Evolutionary conservation across 1,140 invertebrate species (phyloP), one percentile per base, ranked within the genome.

Genomic region (Mercenaria mercenaria): DNA sequence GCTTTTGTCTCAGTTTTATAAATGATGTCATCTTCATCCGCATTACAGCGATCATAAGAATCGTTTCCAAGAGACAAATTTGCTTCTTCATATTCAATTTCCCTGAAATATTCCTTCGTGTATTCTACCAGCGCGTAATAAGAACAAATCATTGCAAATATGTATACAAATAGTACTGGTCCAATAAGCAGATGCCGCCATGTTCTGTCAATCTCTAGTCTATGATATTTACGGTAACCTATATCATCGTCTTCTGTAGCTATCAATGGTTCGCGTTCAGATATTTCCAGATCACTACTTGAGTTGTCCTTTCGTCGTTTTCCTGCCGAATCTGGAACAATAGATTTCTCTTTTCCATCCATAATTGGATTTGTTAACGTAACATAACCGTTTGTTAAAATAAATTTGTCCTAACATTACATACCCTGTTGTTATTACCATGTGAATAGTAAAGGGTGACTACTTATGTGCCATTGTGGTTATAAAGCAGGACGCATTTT

Each of bases 121-220:
- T 85, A 85, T 52, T 72, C 67, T 10, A 85, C 32, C 13, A 85
- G 43, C 8, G 82, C 47, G 67, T 47, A 85, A 39, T 67, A 85
- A 26, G 82, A 85, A 23, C 39, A 23, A 8, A 74, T 32, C 61
- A 72, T 47, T 2, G 39, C 82, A 56, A 72, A 72, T 52, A 85
- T 85, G 23, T 85, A 85, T 18, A 43, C 32, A 41, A 85, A 72
- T 20, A 85, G 20, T 4, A 85, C 43, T 26, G 82, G 82, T 47
- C 82, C 82, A 8, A 85, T 72, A 13, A 85, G 29, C 39, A 29
- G 74, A 26, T 72, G 61, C 0, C 82, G 82, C 82, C 82, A 85
- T 72, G 82, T n/a, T 18, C 56, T 83, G 18, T 64, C 23, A 29
- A 83, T 83, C 13, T 67, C 80, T 29, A 83, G 26, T 10, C 34